Conservation (phyloP, 2,888 invertebrate species). For the Campoplex nolae region DNA sequence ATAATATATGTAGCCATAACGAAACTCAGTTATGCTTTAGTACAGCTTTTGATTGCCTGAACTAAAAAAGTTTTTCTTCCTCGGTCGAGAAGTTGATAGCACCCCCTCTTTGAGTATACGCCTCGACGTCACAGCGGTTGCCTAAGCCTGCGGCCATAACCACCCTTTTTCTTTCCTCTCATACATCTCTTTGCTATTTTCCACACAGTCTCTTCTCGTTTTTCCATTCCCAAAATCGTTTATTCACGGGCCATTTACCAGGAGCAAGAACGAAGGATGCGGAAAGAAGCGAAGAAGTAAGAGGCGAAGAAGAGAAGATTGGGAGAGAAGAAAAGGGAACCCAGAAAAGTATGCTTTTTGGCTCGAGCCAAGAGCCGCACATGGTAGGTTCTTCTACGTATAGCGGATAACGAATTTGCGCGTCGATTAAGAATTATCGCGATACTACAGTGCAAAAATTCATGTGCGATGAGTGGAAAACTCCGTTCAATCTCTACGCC, state of each 20-base stretch:
- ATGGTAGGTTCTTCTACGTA: conserved; percentile 22
- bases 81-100: conserved; percentile 39
- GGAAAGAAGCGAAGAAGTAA: conserved; percentile 2
- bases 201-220: conserved; percentile 27
- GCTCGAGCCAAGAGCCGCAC: conserved; percentile 28
- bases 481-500: conserved; percentile 40
- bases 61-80: conserved; percentile 50
- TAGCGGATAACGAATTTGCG: conserved; percentile 55
- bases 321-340: background rate
- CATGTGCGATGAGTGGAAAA: conserved; percentile 36
- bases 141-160: conserved; percentile 48
- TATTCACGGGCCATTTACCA: conserved; percentile 66
- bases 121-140: conserved; percentile 34
- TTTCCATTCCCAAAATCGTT: conserved; percentile 58
- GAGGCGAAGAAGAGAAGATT: background rate
- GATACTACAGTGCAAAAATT: conserved; percentile 2
- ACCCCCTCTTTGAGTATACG: conserved; percentile 28
- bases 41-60: conserved; percentile 28
- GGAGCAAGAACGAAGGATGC: conserved; percentile 32
- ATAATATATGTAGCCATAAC: background rate
- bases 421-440: conserved; percentile 58
- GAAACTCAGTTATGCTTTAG: conserved; percentile 24
- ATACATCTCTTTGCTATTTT: conserved; percentile 36
- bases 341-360: conserved; percentile 52
- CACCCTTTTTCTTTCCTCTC: conserved; percentile 52